Evolutionary conservation across 1,140 invertebrate genomes (phyloP), one percentile per base, ranked within the genome.

Genomic region (Musca vetustissima): DNA sequence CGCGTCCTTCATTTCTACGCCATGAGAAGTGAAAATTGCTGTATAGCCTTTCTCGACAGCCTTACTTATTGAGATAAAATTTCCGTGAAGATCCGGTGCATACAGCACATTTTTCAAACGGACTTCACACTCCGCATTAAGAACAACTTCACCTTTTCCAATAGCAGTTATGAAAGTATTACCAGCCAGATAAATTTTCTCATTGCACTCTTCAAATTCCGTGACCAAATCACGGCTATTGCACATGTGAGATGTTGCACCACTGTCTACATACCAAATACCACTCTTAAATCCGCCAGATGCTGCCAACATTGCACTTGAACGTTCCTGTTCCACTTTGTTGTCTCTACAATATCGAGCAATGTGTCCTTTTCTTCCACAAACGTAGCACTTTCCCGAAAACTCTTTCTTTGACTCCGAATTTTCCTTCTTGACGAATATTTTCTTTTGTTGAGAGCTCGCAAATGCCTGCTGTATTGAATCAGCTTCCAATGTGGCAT

Each of bases 31-130:
- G 28, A 28, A 28, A 4, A 28, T 28, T 8, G 28, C 28, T 36
- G 43, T 17, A 57, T 28, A 25, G 52, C 25, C 28, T 2, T 50
- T 17, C 15, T 61, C 14, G 14, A 28, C 52, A 24, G 32, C 17
- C 28, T 70, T 70, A 8, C 47, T 67, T 7, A 70, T 22, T 0
- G 69, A 70, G 1, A 67, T 14, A 19, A 70, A 70, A 52, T 70
- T 70, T 6, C 17, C 21, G 36, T 70, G 19, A 6, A 70, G 24
- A 15, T 50, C 22, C 4, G 65, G 69, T 22, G 36, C 28, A 59
- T 64, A 67, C 4, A 70, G 59, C 8, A 53, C 49, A 61, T 67
- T 52, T 14, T 57, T 32, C 19, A 69, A 17, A 22, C 17, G 15
- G 17, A 66, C 24, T 25, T 32, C 47, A 17, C 17, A 17, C 2